Base-by-base conservation (phyloP, 2,797 vertebrate species). In the Spinibarbus caldwelli region DNA sequence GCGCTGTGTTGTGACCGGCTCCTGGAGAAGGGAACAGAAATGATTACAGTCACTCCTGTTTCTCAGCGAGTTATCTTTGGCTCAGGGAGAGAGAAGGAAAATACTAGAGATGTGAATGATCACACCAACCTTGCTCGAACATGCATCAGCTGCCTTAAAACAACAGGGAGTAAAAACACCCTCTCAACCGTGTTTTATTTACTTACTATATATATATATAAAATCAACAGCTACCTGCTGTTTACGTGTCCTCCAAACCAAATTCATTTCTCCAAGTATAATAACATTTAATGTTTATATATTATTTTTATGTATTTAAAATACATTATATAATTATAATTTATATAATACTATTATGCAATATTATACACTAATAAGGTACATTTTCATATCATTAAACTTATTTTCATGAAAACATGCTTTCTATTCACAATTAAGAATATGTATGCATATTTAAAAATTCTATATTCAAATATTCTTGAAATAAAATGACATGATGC, bases 1-100 rank as follows among this genome's bases (percentile, higher is more conserved):
- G 84, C 23, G 62, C 70, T 62, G 52, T 26, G 36, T 90, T 92
- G 90, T 86, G 91, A 89, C 72, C 86, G 88, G 92, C 93, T 93
- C 92, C 90, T 90, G 94, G 92, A 93, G 90, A 92, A 85, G 84
- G 92, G 91, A 92, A 91, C 90, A 88, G 88, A 91, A 93, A 92
- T 93, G 90, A 93, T 94, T 93, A 94, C 90, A 93, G 92, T 93
- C 89, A 91, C 91, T 94, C 91, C 78, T 91, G 80, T 91, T 92
- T 80, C 90, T 93, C 88, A 86, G 78, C 84, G 59, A 85, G 92
- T 94, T 94, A 93, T 93, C 93, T 93, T 94, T 94, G 92, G 94
- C 93, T 92, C 92, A 89, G 90, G 89, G 90, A 91, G 87, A 89
- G 85, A 92, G 45, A 71, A 90, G 90, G 91, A 91, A 89, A 83